Base-by-base conservation (phyloP, 2,113 vertebrate species). In the Chionis minor region DNA sequence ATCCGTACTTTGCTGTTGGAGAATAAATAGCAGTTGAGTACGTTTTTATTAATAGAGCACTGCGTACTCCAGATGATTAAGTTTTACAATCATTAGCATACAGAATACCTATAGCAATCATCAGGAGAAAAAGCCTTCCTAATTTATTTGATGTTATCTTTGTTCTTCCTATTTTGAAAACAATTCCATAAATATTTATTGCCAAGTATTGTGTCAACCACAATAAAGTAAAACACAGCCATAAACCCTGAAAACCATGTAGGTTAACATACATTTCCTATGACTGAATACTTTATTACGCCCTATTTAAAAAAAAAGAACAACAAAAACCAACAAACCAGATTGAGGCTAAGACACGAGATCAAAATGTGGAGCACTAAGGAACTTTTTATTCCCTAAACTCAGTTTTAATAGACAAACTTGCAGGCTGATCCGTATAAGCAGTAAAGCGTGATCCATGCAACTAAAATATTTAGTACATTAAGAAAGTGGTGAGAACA, bases 101-200 rank as follows among this genome's bases (percentile, higher is more conserved):
- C 58, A 77, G 22, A 93, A 91, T 23, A 96, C 44, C 69, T 75
- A 85, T 75, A 91, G 66, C 78, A 94, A 95, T 82, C 62, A 91
- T 17, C 35, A 87, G 33, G 21, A 91, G 55, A 30, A 66, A 92
- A 71, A 49, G 52, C 5, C 4, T 32, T 6, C 14, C 44, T 94
- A 85, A 92, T 96, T 81, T 87, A 87, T 72, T 85, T 87, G 86
- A 92, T 92, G 51, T 65, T 91, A 91, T 82, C 89, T 90, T 94
- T 88, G 32, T 65, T 95, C 81, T 88, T 91, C 44, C 21, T 85
- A 28, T 92, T 94, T 92, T 85, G 86, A 93, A 94, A 92, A 95
- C 84, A 93, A 69, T 71, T 40, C 62, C 40, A 84, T 92, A 94
- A 82, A 96, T 94, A 96, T 92, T 96, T 96, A 89, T 89, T 83